Evolutionary conservation across 2,888 invertebrate species (phyloP), one percentile per base, ranked within the genome.

Genomic region (Rhyacophila evoluta): DNA sequence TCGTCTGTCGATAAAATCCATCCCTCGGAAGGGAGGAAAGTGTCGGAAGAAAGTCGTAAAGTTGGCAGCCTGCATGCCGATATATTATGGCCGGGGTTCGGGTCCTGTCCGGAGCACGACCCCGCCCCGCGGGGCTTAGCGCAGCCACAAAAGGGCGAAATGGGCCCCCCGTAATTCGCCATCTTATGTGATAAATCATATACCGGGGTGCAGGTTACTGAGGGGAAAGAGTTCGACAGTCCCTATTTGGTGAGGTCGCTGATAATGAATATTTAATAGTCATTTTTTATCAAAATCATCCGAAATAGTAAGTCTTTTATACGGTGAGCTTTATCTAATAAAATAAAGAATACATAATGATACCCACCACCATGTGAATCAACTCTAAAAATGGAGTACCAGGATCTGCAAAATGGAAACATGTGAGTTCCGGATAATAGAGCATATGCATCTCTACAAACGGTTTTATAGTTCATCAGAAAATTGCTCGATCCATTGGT

Each of bases 1-100:
- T 55, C 55, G 55, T 55, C 55, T 55, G 55, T 55, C 55, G 55
- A 55, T 55, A 55, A 55, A 55, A 55, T 55, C 55, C 55, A 55
- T 55, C 55, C 55, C 55, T 55, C 55, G 55, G 55, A 55, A 55
- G 55, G 55, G 55, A 55, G 55, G 19, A 55, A 55, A 55, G 55
- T 55, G 55, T 55, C 55, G 55, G 55, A 55, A 55, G 55, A 55
- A 55, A 55, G 55, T 55, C 55, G 55, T 55, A 55, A 55, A 55
- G 55, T 55, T 55, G 55, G 55, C 55, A 55, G 55, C 55, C 55
- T 55, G 55, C 55, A 55, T 55, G 19, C 55, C 55, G 55, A 55
- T 55, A 55, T 55, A 55, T 55, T 55, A 55, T 19, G 25, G 55
- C 25, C 8, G 55, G 55, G 55, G 55, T 55, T 55, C 55, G 25